Evolutionary conservation across 1,140 invertebrate species (phyloP), one percentile per base, ranked within the genome.

Genomic region (Cotesia glomerata): DNA sequence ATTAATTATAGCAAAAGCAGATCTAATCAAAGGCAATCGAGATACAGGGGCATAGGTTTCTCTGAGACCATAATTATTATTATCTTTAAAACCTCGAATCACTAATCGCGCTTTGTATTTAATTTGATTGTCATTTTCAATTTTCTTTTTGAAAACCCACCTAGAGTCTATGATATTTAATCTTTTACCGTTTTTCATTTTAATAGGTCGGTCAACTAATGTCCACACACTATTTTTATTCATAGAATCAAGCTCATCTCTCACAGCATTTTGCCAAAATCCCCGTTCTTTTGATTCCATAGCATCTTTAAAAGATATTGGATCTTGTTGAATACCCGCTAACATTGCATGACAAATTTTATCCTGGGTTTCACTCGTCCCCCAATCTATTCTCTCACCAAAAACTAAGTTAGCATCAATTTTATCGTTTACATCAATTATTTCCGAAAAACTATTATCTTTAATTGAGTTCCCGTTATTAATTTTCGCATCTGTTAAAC

Each of bases 11-110:
- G 70, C 18, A 14, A 75, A 26, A 11, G 72, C 59, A 8, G 59
- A 9, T 65, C 72, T 69, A 14, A 75, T 61, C 32, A 72, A 4
- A 3, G 74, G n/a, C n/a, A 75, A 39, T 64, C 76, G 8, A 3
- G 52, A 54, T 18, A 77, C 74, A 5, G 72, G 71, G n/a, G 72
- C 58, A 39, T 72, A 69, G 16, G 72, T 72, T 56, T 74, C 65
- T 34, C 13, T 63, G 2, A 73, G 49, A 2, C 56, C 66, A 13
- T 73, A 69, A 5, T 51, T 68, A n/a, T 68, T 73, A n/a, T 14
- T 45, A 36, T 73, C 66, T 51, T 73, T 68, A 16, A 75, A 64
- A 59, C 72, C 62, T 65, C 49, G 16, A 68, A 69, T 63, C 4
- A 69, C 9, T 71, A 63, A 56, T 73, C 71, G 52, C 66, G 74